Conservation (phyloP, 2,797 vertebrate species). For the Sarcophilus harrisii region DNA sequence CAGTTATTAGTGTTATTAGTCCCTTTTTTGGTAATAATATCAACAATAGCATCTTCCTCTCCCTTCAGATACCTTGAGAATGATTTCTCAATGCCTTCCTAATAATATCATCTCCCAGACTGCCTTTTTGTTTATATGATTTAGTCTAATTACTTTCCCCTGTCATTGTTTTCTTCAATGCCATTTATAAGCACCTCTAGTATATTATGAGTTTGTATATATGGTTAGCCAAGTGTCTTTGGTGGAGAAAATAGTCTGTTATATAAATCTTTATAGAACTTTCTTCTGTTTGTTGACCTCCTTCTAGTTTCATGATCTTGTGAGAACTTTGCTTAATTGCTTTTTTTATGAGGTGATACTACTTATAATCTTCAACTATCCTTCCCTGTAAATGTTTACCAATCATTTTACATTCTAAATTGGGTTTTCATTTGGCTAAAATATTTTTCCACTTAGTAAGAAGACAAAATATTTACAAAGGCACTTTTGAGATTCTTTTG, state of each 20-base stretch:
- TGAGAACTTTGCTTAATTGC: not conserved
- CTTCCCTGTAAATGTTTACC: not conserved
- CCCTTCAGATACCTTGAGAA: not conserved
- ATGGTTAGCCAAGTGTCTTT: not conserved
- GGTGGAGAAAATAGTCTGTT: not conserved
- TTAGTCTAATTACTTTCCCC: not conserved
- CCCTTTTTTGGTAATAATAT: not conserved
- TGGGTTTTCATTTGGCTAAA: not conserved
- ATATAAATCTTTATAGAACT: not conserved
- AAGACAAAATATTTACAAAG: not conserved
- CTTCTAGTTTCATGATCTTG: not conserved
- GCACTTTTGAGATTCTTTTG: not conserved
- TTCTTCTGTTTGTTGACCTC: not conserved
- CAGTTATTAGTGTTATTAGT: not conserved
- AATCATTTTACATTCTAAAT: not conserved
- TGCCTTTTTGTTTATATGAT: not conserved
- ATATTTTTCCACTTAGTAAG: not conserved
- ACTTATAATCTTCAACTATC: not conserved
- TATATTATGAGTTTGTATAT: not conserved
- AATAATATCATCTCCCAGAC: not conserved
- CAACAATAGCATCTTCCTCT: not conserved
- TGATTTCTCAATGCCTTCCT: not conserved
- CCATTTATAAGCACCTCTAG: not conserved
- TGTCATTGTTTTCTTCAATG: not conserved
- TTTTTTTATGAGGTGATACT: not conserved